Evolutionary conservation across 1,140 invertebrate species (phyloP).

Genomic region (Phortica variegata): DNA sequence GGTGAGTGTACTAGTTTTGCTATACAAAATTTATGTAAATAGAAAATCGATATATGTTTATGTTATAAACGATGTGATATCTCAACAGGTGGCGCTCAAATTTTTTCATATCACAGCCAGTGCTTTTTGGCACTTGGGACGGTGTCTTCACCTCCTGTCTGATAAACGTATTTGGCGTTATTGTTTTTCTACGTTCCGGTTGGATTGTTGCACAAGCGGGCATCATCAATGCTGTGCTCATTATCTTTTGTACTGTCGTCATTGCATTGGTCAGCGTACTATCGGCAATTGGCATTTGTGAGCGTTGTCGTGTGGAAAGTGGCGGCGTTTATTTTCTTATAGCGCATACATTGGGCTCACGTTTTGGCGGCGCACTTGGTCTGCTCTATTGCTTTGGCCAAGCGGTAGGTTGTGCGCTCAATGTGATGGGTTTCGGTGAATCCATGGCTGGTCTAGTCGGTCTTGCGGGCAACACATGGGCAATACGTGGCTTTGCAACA

Average conservation of each 20-base stretch:
- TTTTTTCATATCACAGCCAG: slow-evolving; percentile 89
- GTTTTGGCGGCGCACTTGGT: slow-evolving; percentile 88
- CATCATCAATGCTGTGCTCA: slow-evolving; percentile 81
- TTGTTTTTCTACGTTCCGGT: slow-evolving; percentile 92
- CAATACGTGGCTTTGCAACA: slow-evolving; percentile 77
- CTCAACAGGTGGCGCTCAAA: slow-evolving; percentile 85
- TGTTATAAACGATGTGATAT: background rate
- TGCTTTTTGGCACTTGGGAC: slow-evolving; percentile 96
- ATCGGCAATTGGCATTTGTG: slow-evolving; percentile 93
- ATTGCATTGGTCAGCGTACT: slow-evolving; percentile 88
- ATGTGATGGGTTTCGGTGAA: slow-evolving; percentile 94
- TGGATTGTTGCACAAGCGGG: slow-evolving; percentile 97
- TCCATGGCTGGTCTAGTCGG: slow-evolving; percentile 84
- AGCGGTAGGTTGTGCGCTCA: slow-evolving; percentile 93
- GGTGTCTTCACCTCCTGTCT: slow-evolving; percentile 82
- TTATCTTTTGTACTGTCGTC: slow-evolving; percentile 81
- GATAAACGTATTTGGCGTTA: slow-evolving; percentile 96
- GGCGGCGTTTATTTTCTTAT: slow-evolving; percentile 95
- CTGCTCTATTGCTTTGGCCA: slow-evolving; percentile 95
- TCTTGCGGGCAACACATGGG: slow-evolving; percentile 70
- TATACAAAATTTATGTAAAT: no score
- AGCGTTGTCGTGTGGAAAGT: slow-evolving; percentile 89
- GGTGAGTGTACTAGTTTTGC: slow-evolving; percentile 25
- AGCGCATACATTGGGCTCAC: slow-evolving; percentile 88
- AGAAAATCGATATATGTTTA: background rate